Percentiles rank a stretch among this genome's conserved stretches.
Evolutionary conservation across 2,113 vertebrate species (phyloP).

Genomic region (Peromyscus polionotus): DNA sequence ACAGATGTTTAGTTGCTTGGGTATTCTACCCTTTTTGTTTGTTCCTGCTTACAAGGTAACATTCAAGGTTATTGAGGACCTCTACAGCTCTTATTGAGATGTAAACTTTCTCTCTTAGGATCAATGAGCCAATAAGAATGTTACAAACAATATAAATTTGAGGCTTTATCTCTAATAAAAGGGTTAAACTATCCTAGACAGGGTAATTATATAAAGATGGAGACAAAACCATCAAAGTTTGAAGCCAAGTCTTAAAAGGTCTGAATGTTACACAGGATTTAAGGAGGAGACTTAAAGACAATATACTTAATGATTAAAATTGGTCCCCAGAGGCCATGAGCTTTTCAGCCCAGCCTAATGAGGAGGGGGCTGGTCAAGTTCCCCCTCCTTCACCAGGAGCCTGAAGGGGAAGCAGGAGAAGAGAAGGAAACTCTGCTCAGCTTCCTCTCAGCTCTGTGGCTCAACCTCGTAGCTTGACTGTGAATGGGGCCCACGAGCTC

Average conservation of each 20-base stretch:
- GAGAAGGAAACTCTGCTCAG: not conserved
- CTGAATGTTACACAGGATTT: not conserved
- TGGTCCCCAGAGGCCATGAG: not conserved
- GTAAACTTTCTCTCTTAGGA: not conserved
- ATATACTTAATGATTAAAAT: not conserved
- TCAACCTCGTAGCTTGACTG: not conserved
- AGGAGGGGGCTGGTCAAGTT: not conserved
- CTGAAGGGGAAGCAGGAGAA: not conserved
- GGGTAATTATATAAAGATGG: not conserved
- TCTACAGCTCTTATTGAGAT: not conserved
- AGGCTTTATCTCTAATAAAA: not conserved
- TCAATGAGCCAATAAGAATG: not conserved
- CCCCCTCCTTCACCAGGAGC: not conserved
- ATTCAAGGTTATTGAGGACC: not conserved
- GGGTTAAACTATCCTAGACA: not conserved
- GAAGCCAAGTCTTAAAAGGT: not conserved
- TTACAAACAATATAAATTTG: not conserved
- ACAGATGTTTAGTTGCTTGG: too few species aligned
- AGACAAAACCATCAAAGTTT: not conserved
- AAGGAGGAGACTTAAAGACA: not conserved
- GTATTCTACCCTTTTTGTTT: too few species aligned
- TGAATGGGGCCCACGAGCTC: not conserved
- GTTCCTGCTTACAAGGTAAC: too few species aligned
- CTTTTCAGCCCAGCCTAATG: not conserved
- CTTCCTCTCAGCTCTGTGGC: not conserved